Conservation (phyloP, 53 echinoderm and acorn worm genomes). For the Stichopus horrens region DNA sequence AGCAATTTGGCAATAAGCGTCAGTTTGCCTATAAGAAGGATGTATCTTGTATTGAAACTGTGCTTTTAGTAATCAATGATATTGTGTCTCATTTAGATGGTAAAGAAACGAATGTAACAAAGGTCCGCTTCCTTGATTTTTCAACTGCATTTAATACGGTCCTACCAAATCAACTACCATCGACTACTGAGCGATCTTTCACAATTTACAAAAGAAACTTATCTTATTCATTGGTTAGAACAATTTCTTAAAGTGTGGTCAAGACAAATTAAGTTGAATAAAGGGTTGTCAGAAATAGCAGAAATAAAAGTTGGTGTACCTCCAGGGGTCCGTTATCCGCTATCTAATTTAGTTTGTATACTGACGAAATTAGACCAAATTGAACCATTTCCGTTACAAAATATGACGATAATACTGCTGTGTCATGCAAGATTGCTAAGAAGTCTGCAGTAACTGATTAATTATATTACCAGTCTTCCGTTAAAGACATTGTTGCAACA, state of each 20-base stretch:
- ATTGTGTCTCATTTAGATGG: too few species aligned
- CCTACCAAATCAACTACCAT: too few species aligned
- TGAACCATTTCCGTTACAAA: neutral
- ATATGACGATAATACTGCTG: neutral
- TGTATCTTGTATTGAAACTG: too few species aligned
- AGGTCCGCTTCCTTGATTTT: too few species aligned
- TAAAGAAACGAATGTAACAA: too few species aligned
- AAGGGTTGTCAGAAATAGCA: neutral
- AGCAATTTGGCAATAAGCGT: too few species aligned
- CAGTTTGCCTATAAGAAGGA: too few species aligned
- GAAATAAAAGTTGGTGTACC: conserved; percentile 11
- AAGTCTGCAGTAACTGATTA: neutral
- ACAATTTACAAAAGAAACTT: too few species aligned
- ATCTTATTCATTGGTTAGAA: conserved; percentile 2
- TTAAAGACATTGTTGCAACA: neutral
- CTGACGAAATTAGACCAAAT: neutral
- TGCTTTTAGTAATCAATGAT: too few species aligned
- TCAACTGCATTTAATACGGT: too few species aligned
- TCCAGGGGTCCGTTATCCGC: neutral
- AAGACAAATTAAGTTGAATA: neutral
- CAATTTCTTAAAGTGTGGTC: neutral
- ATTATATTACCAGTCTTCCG: neutral
- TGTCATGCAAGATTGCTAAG: neutral
- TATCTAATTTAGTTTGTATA: neutral
- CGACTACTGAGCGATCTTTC: too few species aligned